Percentiles rank a stretch among this genome's conserved stretches.
Conservation (phyloP, 1,140 invertebrate species). For the Acyrthosiphon pisum region DNA sequence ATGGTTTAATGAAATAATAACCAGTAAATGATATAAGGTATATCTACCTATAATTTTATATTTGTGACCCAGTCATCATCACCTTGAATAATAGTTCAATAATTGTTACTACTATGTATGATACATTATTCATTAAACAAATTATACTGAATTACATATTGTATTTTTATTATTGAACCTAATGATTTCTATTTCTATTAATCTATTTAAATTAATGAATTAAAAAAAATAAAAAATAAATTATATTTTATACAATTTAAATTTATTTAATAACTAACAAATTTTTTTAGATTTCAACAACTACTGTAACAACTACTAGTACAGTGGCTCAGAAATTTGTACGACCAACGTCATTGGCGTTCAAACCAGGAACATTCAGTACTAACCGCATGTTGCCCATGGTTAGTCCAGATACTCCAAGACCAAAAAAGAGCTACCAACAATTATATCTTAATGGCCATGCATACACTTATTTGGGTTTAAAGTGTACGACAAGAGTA, state of each 20-base stretch:
- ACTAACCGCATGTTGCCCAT: conserved; percentile 78
- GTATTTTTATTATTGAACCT: neutral
- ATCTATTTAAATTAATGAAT: too few relatives aligned
- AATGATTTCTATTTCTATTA: neutral
- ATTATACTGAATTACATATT: neutral
- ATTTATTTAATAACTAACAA: neutral
- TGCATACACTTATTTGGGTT: conserved; percentile 88
- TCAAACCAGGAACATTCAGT: conserved; percentile 82
- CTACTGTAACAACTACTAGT: conserved; percentile 12
- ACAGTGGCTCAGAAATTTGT: conserved; percentile 66
- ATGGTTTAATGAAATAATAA: neutral
- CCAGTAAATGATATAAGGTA: neutral
- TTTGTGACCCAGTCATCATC: neutral
- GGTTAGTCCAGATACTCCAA: conserved; percentile 88
- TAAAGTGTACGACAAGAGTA: conserved; percentile 88
- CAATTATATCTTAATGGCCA: conserved; percentile 89
- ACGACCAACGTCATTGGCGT: conserved; percentile 77
- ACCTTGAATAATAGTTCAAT: conserved; percentile 3
- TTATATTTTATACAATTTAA: neutral
- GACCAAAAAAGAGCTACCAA: conserved; percentile 85
- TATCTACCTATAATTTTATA: neutral
- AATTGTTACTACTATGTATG: neutral
- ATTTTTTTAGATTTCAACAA: conserved; percentile 44
- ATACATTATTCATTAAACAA: neutral
- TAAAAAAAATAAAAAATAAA: neutral